A percentile compares a stretch with the other conserved stretches of the same genome.
These are phyloP conservation scores for Xenops minutus DNA, from an alignment of 2,797 vertebrate genomes.

Conservation along the genomic window DNA sequence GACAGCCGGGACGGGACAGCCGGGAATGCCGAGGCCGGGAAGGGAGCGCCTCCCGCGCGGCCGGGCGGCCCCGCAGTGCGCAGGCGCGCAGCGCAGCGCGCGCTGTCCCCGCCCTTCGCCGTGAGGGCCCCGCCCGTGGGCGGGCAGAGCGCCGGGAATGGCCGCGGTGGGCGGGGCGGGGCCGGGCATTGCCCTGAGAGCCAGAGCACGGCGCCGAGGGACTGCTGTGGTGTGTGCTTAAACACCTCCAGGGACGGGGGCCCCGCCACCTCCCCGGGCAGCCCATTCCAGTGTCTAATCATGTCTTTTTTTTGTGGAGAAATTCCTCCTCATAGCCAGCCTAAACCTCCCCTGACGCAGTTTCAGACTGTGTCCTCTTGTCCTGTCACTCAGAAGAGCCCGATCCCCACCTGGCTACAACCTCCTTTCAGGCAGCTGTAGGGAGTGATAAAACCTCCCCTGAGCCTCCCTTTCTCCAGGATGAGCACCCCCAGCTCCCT, in stretches of 20 bases:
- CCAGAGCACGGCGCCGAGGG: accelerated
- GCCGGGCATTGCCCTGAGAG: accelerated
- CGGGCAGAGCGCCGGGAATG: accelerated
- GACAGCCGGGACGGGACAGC: accelerated
- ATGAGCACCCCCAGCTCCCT: accelerated
- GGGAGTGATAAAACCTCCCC: accelerated
- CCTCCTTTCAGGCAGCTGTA: not conserved
- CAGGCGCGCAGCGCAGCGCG: not conserved
- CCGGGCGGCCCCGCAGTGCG: not conserved
- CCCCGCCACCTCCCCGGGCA: not conserved
- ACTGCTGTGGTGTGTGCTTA: accelerated
- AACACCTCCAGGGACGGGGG: too few species aligned
- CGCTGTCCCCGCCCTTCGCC: not conserved
- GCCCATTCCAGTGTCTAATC: not conserved
- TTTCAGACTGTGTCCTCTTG: not conserved
- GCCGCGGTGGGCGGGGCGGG: too few species aligned
- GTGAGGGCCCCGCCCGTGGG: accelerated
- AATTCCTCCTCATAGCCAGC: not conserved
- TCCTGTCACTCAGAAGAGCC: not conserved
- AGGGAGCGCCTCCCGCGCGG: not conserved
- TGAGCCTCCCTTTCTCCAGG: not conserved
- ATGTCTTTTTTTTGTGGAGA: not conserved
- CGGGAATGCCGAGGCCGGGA: accelerated
- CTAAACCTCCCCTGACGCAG: accelerated
- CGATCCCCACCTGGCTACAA: not conserved